A percentile compares a stretch with the other conserved stretches of the same genome.
These are phyloP conservation scores for Melinaea marsaeus DNA, from an alignment of 2,888 invertebrate genomes.

Conservation along the genomic window DNA sequence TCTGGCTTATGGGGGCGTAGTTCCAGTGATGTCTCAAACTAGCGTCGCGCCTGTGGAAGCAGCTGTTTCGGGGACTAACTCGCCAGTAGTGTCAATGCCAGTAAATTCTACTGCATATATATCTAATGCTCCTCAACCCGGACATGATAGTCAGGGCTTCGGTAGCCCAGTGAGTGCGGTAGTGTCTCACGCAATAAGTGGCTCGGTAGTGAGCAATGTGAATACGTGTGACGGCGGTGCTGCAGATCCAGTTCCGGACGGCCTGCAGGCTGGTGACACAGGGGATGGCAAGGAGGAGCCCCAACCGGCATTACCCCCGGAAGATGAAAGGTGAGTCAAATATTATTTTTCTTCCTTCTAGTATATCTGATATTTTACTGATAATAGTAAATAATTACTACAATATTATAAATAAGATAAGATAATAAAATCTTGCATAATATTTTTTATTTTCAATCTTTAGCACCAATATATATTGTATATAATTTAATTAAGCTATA, in stretches of 20 bases:
- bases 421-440: slow-evolving; percentile 15
- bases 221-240: slow-evolving; percentile 72
- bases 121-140: slow-evolving; percentile 54
- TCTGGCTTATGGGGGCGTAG: slow-evolving; percentile 63
- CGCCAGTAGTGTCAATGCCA: slow-evolving; percentile 73
- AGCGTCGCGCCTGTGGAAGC: slow-evolving; percentile 68
- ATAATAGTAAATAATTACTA: slow-evolving; percentile 19
- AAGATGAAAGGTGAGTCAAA: slow-evolving; percentile 72
- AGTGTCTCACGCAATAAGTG: slow-evolving; percentile 71
- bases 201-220: slow-evolving; percentile 69
- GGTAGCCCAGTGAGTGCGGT: slow-evolving; percentile 75
- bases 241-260: slow-evolving; percentile 56
- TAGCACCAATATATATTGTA: too few relatives aligned
- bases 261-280: slow-evolving; percentile 58
- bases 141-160: slow-evolving; percentile 71
- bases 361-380: slow-evolving; percentile 12
- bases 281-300: slow-evolving; percentile 70
- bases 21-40: slow-evolving; percentile 75
- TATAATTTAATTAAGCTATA: too few relatives aligned
- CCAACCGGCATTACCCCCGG: slow-evolving; percentile 55
- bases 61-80: slow-evolving; percentile 72
- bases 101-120: slow-evolving; percentile 65
- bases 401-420: slow-evolving; percentile 18
- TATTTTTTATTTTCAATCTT: slow-evolving; percentile 12
- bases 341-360: slow-evolving; percentile 10